These are phyloP conservation scores for Xenopus tropicalis DNA, from an alignment of 2,113 vertebrate species.

Conservation along the genomic window UCB_Xtro_10.0 CM004445.2:47568501-47569000, in stretches of 20 bases:
- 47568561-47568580: no score
- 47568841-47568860: not conserved
- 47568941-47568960: no score
- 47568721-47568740: slow-evolving; percentile 96
- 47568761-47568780: slow-evolving; percentile 90
- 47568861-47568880: no score
- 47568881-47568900: no score
- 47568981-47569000: no score
- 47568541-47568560: no score
- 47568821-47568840: slow-evolving; percentile 44
- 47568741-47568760: slow-evolving; percentile 97
- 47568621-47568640: slow-evolving; percentile 89
- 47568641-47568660: slow-evolving; percentile 81
- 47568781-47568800: slow-evolving; percentile 48
- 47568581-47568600: not conserved
- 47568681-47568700: slow-evolving; percentile 98
- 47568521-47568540: no score
- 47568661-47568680: slow-evolving; percentile 94
- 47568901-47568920: no score
- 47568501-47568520: no score
- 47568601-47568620: slow-evolving; percentile 78
- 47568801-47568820: slow-evolving; percentile 32
- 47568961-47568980: no score
- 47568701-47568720: slow-evolving; percentile 98
- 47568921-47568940: no score